phyloP scores from a whole-genome alignment of 2,888 invertebrate species.

The Aphidoletes aphidimyza region DNA sequence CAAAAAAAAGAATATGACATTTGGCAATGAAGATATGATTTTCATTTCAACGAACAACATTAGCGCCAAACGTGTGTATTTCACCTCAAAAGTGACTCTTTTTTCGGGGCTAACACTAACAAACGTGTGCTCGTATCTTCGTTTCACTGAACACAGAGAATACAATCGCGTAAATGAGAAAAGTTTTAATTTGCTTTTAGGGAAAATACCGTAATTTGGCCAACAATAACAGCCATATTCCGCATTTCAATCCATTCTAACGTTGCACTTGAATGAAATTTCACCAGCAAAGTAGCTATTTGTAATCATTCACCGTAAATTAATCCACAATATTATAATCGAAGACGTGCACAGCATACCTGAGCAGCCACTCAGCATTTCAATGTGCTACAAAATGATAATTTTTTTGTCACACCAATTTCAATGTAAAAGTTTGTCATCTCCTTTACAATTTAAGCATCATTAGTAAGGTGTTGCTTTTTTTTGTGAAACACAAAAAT shows the following conservation, averaged over 20 bases:
- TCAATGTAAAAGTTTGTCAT: too few species aligned
- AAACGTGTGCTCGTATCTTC: too few species aligned
- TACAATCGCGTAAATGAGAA: not conserved
- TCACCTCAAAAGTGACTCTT: too few species aligned
- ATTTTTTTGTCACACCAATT: too few species aligned
- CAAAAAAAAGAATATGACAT: too few species aligned
- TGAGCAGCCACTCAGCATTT: not conserved
- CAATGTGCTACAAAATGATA: not conserved
- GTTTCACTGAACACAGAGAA: not conserved
- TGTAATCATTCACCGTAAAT: conserved; percentile 28
- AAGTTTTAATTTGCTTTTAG: conserved; percentile 29
- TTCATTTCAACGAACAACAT: too few species aligned
- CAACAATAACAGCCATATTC: not conserved
- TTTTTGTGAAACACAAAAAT: too few species aligned
- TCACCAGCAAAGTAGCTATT: too few species aligned
- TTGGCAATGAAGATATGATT: too few species aligned
- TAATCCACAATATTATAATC: not conserved
- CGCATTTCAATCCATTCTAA: not conserved
- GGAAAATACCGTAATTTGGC: not conserved
- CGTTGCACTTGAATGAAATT: not conserved
- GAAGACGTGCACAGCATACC: not conserved
- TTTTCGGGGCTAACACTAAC: too few species aligned
- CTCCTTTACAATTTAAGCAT: not conserved
- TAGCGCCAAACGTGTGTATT: too few species aligned
- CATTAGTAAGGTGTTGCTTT: not conserved